Evolutionary conservation across 2,113 vertebrate genomes (phyloP).

Genomic region (Cavia porcellus): DNA sequence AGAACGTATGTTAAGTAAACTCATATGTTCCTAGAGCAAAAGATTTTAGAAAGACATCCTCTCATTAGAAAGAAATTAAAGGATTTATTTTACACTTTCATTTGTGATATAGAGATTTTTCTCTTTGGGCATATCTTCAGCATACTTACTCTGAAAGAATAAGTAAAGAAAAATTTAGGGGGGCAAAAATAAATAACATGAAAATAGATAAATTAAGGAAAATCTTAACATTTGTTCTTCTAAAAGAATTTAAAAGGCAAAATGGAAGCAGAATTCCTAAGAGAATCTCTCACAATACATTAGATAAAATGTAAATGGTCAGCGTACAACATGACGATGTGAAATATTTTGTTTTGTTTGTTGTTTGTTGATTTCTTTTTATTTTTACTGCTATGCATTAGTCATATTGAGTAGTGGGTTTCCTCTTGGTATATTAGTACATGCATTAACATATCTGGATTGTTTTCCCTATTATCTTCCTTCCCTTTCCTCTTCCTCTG

Average conservation of each 20-base stretch:
- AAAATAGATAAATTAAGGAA: background rate
- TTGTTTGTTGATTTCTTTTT: background rate
- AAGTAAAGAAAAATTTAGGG: background rate
- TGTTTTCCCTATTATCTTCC: background rate
- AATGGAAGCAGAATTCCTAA: constrained; percentile 23
- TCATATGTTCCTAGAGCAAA: background rate
- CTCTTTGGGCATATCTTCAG: background rate
- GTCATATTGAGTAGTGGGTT: background rate
- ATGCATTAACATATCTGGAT: background rate
- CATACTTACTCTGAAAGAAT: background rate
- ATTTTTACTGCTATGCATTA: background rate
- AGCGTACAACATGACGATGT: background rate
- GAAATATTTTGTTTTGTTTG: background rate
- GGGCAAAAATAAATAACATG: background rate
- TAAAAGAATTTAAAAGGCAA: background rate
- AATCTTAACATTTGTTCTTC: background rate
- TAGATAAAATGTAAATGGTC: background rate
- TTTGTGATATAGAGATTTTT: background rate
- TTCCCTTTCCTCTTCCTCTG: background rate
- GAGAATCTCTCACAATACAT: background rate
- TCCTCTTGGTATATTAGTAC: background rate
- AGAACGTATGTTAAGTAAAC: constrained; percentile 30
- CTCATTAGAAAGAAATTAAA: background rate
- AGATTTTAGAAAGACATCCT: background rate
- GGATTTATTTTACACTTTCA: background rate